Evolutionary conservation across 2,113 vertebrate genomes (phyloP).

Genomic region (Carassius carassius): DNA sequence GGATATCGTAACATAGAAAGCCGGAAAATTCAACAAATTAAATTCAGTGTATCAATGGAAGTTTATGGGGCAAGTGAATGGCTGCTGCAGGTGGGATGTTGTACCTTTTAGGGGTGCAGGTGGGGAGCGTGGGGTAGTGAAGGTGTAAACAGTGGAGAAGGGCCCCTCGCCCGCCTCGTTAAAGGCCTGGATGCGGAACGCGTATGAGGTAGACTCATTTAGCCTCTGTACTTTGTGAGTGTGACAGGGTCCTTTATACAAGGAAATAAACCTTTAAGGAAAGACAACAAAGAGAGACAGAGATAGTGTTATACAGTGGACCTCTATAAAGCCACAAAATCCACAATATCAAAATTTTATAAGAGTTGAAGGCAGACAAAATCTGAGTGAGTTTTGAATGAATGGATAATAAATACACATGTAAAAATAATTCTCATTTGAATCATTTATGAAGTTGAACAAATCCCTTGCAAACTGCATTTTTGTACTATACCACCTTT

Average conservation of each 20-base stretch:
- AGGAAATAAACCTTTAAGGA: slow-evolving; percentile 85
- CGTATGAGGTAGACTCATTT: slow-evolving; percentile 94
- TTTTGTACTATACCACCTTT: background rate
- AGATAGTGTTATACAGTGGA: slow-evolving; percentile 1
- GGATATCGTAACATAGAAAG: too few relatives aligned
- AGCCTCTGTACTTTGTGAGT: slow-evolving; percentile 99
- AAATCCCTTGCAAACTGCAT: background rate
- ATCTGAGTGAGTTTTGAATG: background rate
- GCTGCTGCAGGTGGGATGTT: background rate
- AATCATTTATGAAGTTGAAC: background rate
- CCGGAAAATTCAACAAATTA: too few relatives aligned
- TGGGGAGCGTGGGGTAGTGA: slow-evolving; percentile 92
- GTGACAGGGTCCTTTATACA: slow-evolving; percentile 98
- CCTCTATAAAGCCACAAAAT: background rate
- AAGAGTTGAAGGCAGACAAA: background rate
- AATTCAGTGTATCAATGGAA: background rate
- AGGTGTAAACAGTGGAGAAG: slow-evolving; percentile 91
- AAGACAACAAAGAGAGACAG: background rate
- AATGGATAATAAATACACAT: background rate
- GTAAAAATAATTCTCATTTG: background rate
- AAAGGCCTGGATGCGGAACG: slow-evolving; percentile 96
- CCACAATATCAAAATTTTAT: background rate
- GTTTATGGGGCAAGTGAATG: background rate
- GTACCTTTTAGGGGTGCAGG: slow-evolving; percentile 93
- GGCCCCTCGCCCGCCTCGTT: slow-evolving; percentile 97